Conservation (phyloP, 1,140 invertebrate species). For the Drosophila ambigua region DNA sequence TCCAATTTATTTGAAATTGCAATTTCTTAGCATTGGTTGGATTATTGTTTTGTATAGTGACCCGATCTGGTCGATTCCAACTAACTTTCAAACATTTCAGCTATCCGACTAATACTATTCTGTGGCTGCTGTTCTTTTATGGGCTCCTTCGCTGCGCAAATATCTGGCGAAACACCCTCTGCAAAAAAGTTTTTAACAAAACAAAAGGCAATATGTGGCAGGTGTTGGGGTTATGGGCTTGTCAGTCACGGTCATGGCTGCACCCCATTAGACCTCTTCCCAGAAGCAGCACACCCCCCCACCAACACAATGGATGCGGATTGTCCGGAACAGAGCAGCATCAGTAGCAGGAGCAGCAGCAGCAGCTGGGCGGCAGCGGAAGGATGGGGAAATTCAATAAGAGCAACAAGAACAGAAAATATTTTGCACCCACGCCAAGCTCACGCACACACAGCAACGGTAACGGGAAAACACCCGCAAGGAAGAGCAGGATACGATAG, state of each 20-base stretch:
- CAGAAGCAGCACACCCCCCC: conserved; percentile 13
- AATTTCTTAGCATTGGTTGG: no score
- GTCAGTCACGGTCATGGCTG: conserved; percentile 71
- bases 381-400: conserved; percentile 64
- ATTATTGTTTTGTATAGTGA: no score
- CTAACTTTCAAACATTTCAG: no score
- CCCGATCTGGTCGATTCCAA: no score
- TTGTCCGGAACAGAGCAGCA: conserved; percentile 6
- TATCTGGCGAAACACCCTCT: no score
- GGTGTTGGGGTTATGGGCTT: conserved; percentile 55
- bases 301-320: conserved; percentile 38
- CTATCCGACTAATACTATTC: no score
- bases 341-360: conserved; percentile 10
- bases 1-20: no score
- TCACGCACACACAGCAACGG: conserved; percentile 12
- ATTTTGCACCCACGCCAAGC: conserved; percentile 31
- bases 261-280: conserved; percentile 9
- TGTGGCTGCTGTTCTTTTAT: no score
- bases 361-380: conserved; percentile 49
- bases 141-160: no score
- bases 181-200: conserved; percentile 35
- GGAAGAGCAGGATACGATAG: no score
- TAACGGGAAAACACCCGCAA: conserved; percentile 8
- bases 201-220: conserved; percentile 33
- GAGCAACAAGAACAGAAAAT: conserved; percentile 36